phyloP scores from a whole-genome alignment of 2,113 vertebrate genomes.

The Mesembrinibis cayennensis region DNA sequence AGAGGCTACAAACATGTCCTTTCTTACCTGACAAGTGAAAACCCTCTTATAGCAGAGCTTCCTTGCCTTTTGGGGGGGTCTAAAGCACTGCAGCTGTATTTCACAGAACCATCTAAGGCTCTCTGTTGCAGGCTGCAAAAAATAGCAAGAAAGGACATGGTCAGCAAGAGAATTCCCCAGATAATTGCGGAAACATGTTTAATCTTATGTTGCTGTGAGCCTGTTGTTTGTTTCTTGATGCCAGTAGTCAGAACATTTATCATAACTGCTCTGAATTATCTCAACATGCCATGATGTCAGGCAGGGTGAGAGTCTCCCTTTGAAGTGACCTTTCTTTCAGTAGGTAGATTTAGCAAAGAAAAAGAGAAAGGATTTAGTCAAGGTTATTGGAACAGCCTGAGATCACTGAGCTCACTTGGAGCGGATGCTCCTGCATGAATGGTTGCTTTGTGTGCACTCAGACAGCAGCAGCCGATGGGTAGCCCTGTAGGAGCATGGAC shows the following conservation, averaged over 20 bases:
- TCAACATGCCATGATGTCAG: background rate
- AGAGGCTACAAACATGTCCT: background rate
- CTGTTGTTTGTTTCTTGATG: slow-evolving; percentile 14
- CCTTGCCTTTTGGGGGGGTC: background rate
- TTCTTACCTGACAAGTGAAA: background rate
- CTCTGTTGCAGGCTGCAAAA: background rate
- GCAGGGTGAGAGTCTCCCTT: background rate
- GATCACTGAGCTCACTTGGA: no score
- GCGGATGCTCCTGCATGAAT: no score
- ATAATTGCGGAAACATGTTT: slow-evolving; percentile 7
- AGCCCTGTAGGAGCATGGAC: no score
- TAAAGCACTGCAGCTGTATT: background rate
- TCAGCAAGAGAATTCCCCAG: background rate
- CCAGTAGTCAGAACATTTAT: slow-evolving; percentile 16
- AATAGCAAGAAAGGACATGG: background rate
- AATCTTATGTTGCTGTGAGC: slow-evolving; percentile 30
- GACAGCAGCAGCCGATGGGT: no score
- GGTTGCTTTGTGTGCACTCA: no score
- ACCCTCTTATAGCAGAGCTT: background rate
- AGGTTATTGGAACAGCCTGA: no score
- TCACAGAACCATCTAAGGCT: background rate
- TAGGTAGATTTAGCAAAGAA: no score
- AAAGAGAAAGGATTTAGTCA: no score
- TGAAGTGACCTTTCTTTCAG: no score
- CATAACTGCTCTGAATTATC: slow-evolving; percentile 33